These are phyloP conservation scores for Cassiopea andromeda DNA, from an alignment of 30 jellyfish, hydroid and myxozoan genomes.

Conservation along the genomic window DNA sequence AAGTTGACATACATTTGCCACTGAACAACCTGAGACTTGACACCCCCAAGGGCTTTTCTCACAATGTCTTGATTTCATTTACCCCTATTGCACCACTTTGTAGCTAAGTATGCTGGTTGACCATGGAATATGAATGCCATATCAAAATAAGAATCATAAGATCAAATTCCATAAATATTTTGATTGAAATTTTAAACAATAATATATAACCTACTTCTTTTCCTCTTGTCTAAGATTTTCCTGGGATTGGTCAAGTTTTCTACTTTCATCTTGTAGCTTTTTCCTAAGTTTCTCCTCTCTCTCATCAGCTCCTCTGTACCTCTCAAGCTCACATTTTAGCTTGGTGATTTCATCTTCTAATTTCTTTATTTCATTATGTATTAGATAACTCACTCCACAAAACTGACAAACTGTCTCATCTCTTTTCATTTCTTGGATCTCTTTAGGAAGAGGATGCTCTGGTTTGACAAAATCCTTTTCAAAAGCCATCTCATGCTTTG, in stretches of 20 bases:
- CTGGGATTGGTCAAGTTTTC: background rate
- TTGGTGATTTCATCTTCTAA: conserved; percentile 70
- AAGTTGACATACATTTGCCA: too few species aligned
- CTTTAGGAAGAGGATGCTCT: conserved; percentile 91
- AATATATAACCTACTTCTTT: conserved; percentile 22
- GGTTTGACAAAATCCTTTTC: conserved; percentile 63
- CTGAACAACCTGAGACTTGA: too few species aligned
- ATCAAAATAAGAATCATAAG: too few species aligned
- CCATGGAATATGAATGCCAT: too few species aligned
- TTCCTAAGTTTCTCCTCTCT: conserved; percentile 16
- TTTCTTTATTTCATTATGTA: conserved; percentile 87
- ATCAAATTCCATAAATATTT: background rate
- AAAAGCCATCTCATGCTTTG: background rate
- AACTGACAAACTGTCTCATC: conserved; percentile 92
- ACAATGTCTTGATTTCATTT: too few species aligned
- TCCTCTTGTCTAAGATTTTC: conserved; percentile 1
- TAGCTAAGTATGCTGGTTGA: too few species aligned
- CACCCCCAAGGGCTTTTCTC: too few species aligned
- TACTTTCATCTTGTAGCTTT: background rate
- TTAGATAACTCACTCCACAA: conserved; percentile 94
- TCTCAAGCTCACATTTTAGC: conserved; percentile 54
- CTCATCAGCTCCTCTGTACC: conserved; percentile 37
- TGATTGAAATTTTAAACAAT: too few species aligned
- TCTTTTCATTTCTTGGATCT: conserved; percentile 70
- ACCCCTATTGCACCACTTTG: too few species aligned